A percentile compares a stretch with the other conserved stretches of the same genome.
phyloP scores from a whole-genome alignment of 1,140 invertebrate genomes.

The Yoshiicerus persimilis region DNA sequence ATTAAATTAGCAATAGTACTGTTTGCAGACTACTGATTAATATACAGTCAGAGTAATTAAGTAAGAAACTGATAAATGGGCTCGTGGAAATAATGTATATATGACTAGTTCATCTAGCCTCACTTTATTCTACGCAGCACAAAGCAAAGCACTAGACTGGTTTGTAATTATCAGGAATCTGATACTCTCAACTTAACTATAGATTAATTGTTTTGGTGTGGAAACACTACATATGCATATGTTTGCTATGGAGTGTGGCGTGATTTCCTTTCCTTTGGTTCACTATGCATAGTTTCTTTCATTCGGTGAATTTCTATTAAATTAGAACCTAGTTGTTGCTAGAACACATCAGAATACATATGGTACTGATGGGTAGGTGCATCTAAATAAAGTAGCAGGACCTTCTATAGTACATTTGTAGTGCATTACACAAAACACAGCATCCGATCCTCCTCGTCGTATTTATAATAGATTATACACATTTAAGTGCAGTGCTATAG shows the following conservation, averaged over 20 bases:
- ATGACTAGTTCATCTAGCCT: neutral
- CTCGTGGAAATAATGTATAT: neutral
- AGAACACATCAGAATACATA: neutral
- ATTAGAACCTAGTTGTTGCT: neutral
- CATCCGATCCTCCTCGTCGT: no score
- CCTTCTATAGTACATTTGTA: no score
- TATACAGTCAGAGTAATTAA: neutral
- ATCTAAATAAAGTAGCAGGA: no score
- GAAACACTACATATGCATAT: neutral
- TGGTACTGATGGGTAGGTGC: no score
- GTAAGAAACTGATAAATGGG: neutral
- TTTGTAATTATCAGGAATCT: constrained; percentile 1
- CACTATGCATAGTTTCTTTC: neutral
- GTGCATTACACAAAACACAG: no score
- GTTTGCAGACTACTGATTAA: neutral
- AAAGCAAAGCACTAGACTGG: neutral
- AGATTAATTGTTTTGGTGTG: neutral
- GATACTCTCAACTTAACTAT: neutral
- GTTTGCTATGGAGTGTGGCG: no score
- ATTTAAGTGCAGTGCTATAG: neutral
- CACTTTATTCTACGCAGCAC: neutral
- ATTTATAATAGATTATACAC: neutral
- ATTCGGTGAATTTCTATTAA: neutral
- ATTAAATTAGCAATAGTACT: neutral
- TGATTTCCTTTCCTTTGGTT: neutral